Evolutionary conservation across 2,888 invertebrate genomes (phyloP), one percentile per base, ranked within the genome.

Genomic region (Xylota sylvarum): DNA sequence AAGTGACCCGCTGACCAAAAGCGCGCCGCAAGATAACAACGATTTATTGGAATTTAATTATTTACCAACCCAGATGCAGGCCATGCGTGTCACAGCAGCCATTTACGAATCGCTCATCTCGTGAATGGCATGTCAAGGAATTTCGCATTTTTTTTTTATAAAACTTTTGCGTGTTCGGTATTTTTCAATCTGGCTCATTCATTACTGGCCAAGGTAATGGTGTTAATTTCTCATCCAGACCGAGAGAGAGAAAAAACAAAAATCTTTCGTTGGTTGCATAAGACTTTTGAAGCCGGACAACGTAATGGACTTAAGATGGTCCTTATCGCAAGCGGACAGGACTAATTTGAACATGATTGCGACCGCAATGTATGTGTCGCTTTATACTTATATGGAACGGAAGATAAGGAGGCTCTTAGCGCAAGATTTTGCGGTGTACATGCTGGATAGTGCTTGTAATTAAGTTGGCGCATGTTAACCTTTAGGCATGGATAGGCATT

Each of bases 21-120:
- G 56, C 48, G 4, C 12, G 46, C 30, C 55, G 64, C 58, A 14
- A 23, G 58, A 60, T 69, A 70, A 48, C 55, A 56, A 74, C 62
- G 79, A 79, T 69, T 80, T 81, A 85, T 80, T 65, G 76, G 60
- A 72, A 81, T 77, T 85, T 74, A 79, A 74, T 84, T 80, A 85
- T 85, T 76, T 37, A 70, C 32, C 40, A 81, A 81, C 67, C 32
- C 19, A 2, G 72, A 55, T 52, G 60, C 23, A 14, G 46, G 9
- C 48, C 55, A 5, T 73, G 67, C 65, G 60, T 77, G 81, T 55
- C 62, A 55, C 40, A 32, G 64, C 27, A 14, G n/a, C 10, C n/a
- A 6, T 43, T 62, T 35, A 23, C 27, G 58, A 17, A 62, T 62
- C 17, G 52, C 46, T 69, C 74, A 76, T 69, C 19, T 72, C 27